Percentiles rank a stretch among this genome's conserved stretches.
These are phyloP conservation scores for Schrankia costaestrigalis DNA, from an alignment of 2,888 invertebrate genomes.

Conservation along the genomic window DNA sequence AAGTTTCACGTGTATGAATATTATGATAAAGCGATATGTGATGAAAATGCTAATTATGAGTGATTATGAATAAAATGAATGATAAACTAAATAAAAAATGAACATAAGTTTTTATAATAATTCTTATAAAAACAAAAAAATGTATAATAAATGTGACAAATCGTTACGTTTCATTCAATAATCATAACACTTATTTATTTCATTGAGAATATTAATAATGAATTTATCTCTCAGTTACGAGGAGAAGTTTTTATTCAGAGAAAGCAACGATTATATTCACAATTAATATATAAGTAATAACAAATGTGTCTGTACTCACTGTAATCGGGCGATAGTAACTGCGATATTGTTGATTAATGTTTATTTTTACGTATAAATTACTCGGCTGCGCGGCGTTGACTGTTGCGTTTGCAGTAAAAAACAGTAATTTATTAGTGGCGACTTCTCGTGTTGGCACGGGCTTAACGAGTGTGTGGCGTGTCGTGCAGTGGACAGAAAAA, in stretches of 20 bases:
- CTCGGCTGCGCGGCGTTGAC: conserved; percentile 78
- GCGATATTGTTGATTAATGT: conserved; percentile 75
- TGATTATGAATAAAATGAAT: conserved; percentile 41
- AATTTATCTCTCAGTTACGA: not conserved
- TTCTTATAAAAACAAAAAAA: conserved; percentile 16
- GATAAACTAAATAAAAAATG: conserved; percentile 22
- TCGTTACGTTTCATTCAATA: conserved; percentile 13
- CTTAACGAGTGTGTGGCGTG: conserved; percentile 82
- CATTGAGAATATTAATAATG: conserved; percentile 3
- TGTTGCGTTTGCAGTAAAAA: conserved; percentile 77
- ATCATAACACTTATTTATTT: conserved; percentile 1
- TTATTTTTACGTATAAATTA: conserved; percentile 78
- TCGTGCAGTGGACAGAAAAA: conserved; percentile 82
- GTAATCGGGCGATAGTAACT: conserved; percentile 71
- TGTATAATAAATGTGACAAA: conserved; percentile 18
- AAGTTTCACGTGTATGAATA: conserved; percentile 30
- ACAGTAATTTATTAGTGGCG: conserved; percentile 82
- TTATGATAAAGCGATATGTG: conserved; percentile 37
- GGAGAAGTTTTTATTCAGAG: conserved; percentile 19
- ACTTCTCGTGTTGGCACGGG: conserved; percentile 83
- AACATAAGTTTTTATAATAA: conserved; percentile 10
- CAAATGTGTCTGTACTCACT: conserved; percentile 70
- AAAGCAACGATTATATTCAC: conserved; percentile 56
- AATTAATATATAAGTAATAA: conserved; percentile 49
- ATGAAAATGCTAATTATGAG: conserved; percentile 44